Conservation (phyloP, 2,113 vertebrate species). For the Epinephelus fuscoguttatus region DNA sequence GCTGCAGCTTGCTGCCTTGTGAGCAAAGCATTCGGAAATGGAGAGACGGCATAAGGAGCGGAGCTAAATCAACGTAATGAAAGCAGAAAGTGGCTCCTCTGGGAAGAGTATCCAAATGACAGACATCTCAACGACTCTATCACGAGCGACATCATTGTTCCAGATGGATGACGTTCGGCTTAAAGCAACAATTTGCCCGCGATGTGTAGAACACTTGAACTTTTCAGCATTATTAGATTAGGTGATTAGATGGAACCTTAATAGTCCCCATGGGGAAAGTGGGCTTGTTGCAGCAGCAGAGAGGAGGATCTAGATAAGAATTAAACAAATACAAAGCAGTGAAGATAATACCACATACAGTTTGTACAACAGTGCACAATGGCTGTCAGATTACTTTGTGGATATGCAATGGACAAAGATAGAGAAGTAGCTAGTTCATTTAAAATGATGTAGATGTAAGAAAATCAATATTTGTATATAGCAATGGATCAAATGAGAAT, state of each 20-base stretch:
- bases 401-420: slow-evolving; percentile 3
- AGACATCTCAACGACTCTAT: slow-evolving; percentile 54
- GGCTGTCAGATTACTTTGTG: slow-evolving; percentile 26
- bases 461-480: background rate
- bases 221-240: slow-evolving; percentile 62
- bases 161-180: slow-evolving; percentile 48
- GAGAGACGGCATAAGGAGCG: slow-evolving; percentile 27
- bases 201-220: slow-evolving; percentile 44
- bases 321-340: slow-evolving; percentile 40
- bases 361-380: slow-evolving; percentile 33
- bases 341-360: slow-evolving; percentile 17
- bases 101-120: slow-evolving; percentile 51
- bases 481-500: background rate
- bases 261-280: slow-evolving; percentile 46
- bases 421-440: background rate
- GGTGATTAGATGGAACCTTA: slow-evolving; percentile 62
- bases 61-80: slow-evolving; percentile 61
- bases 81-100: slow-evolving; percentile 52
- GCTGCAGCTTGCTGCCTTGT: slow-evolving; percentile 34
- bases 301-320: slow-evolving; percentile 23
- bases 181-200: slow-evolving; percentile 51
- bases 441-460: slow-evolving; percentile 6
- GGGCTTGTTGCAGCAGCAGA: slow-evolving; percentile 24
- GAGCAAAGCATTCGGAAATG: slow-evolving; percentile 42
- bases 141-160: slow-evolving; percentile 44